phyloP scores from a whole-genome alignment of 2,113 vertebrate species.

The Pogona vitticeps region DNA sequence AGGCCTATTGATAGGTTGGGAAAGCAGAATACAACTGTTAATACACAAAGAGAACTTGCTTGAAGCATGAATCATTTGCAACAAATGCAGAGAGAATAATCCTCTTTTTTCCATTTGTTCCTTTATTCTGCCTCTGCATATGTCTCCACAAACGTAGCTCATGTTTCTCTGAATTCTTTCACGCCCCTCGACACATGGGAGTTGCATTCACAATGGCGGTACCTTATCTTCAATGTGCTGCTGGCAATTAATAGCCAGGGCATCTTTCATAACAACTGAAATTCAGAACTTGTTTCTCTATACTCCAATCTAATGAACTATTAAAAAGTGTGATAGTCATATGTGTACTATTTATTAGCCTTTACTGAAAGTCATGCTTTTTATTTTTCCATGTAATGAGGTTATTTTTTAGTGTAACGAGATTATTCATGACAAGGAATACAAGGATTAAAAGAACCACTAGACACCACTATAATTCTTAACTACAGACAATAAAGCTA shows the following conservation, averaged over 20 bases:
- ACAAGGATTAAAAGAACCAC: constrained; percentile 43
- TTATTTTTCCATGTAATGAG: too few species aligned
- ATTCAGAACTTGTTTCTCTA: background rate
- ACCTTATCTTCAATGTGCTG: too few species aligned
- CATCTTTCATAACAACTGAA: background rate
- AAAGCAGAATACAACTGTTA: too few species aligned
- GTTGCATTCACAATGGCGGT: too few species aligned
- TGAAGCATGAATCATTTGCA: background rate
- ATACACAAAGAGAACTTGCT: background rate
- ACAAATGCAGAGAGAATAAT: background rate
- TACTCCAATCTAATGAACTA: background rate
- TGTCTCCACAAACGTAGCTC: background rate
- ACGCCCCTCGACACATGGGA: too few species aligned
- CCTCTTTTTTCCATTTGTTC: background rate
- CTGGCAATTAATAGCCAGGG: background rate
- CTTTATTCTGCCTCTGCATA: background rate
- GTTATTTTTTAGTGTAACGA: background rate
- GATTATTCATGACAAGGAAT: background rate
- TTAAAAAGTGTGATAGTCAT: background rate
- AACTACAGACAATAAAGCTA: background rate
- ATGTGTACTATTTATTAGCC: background rate
- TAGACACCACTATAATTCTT: constrained; percentile 70
- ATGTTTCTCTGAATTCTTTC: too few species aligned
- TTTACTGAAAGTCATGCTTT: background rate
- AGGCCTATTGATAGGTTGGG: too few species aligned